Base-by-base conservation (phyloP, 2,888 invertebrate genomes). In the Athetis lepigone region DNA sequence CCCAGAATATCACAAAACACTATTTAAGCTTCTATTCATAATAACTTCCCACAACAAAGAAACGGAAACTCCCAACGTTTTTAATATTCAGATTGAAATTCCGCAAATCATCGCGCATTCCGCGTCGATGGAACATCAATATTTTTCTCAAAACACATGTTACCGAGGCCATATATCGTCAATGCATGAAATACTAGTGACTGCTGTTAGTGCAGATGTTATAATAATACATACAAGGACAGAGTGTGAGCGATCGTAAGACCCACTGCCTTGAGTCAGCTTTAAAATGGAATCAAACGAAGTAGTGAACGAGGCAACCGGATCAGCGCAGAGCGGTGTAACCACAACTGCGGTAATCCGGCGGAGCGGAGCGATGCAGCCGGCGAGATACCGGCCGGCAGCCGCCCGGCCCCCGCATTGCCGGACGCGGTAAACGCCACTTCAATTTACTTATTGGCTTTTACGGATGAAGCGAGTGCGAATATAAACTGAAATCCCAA, bases 161-260 rank as follows among this genome's bases (percentile, higher is more conserved):
- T 73, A 65, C 57, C 64, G 67, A 76, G 76, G 76, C 42, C 70
- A 37, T 64, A 49, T 39, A 63, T 55, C 58, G 69, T 57, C 50
- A 65, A 70, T 76, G 19, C 21, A 39, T 64, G 56, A 57, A 52
- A 63, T 50, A 55, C 27, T 25, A 51, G 23, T 37, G 29, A 46
- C 25, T 45, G 23, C 42, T 59, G 18, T 39, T 61, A 56, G 58
- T 69, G 52, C 61, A 72, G 52, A 75, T 67, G 71, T 64, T 75
- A 58, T 63, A 66, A 66, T 63, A 69, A 76, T 66, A 72, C 67
- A 68, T 54, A 52, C 68, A 75, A 75, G 71, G 67, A 67, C 69
- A 65, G 42, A 49, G 51, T 66, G 33, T 8, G 50, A 27, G 50
- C 52, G 42, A 40, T 54, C 23, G 39, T 63, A 62, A 68, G 56